Base-by-base conservation (phyloP, 2,113 vertebrate genomes). In the Nycticorax nycticorax region DNA sequence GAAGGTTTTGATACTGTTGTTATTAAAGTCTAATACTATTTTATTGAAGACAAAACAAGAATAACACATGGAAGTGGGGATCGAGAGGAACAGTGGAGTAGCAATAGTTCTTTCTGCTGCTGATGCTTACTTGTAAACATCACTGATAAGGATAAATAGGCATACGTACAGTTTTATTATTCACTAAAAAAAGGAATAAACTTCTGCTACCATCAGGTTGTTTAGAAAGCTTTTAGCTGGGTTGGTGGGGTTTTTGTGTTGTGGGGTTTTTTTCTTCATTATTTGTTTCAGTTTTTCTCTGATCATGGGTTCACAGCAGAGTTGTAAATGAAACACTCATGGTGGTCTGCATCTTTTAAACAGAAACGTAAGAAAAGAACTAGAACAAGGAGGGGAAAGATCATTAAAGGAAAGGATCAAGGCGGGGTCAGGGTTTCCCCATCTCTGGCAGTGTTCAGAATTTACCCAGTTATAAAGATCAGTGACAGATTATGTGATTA, bases 21-120 rank as follows among this genome's bases (percentile, higher is more conserved):
- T 94, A 68, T 64, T 93, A 83, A 88, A 94, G 45, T 69, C 67
- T 91, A 92, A 77, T 88, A 71, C 4, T 93, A 64, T 88, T 96
- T 97, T 81, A 53, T 57, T 76, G 48, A 90, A 91, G 72, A 88
- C 23, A 90, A 85, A 89, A 64, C 15, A 80, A 50, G 37, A 89
- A 84, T 74, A 91, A 87, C 45, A 53, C 23, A 66, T 26, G 35
- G 53, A 88, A 92, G 33, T 28, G 11, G 32, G 39, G 24, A 76
- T 60, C 0, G 2, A 88, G 55, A 68, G 50, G 39, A 94, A 76
- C 30, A 43, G 16, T 24, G 27, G 12, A 76, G 35, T 32, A 67
- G 35, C 69, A 92, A 39, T 35, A 52, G 24, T 53, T 88, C 28
- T 88, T 91, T 50, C 35, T 86, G 30, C 20, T 90, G 88, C 2